Conservation (phyloP, 1,140 invertebrate species). For the Drosophila simulans region DNA sequence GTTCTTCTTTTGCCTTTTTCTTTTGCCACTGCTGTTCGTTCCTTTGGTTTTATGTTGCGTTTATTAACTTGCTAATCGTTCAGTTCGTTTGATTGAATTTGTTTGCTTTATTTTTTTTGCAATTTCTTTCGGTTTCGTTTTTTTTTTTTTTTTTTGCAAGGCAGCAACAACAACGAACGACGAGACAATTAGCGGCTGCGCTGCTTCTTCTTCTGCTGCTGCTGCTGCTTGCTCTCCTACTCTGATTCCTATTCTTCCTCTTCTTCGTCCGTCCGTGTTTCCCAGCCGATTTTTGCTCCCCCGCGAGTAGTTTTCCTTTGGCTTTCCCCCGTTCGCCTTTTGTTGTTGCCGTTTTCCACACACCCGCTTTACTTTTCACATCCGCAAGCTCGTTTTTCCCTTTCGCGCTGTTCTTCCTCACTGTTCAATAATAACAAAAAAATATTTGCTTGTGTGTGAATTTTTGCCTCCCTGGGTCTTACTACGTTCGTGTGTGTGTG, state of each 20-base stretch:
- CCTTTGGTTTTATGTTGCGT: slow-evolving; percentile 18
- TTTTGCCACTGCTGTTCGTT: slow-evolving; percentile 6
- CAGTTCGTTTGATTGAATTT: slow-evolving; percentile 21
- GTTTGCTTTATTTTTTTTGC: slow-evolving; percentile 19
- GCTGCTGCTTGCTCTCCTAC: slow-evolving; percentile 37
- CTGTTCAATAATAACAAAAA: slow-evolving; percentile 53
- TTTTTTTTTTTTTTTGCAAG: slow-evolving; percentile 50
- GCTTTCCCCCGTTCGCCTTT: slow-evolving; percentile 27
- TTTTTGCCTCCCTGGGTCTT: slow-evolving; percentile 33
- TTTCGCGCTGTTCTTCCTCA: slow-evolving; percentile 43
- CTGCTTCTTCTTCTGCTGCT: slow-evolving; percentile 54
- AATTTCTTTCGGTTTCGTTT: slow-evolving; percentile 16
- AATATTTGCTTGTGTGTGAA: slow-evolving; percentile 23
- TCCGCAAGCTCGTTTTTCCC: slow-evolving; percentile 28
- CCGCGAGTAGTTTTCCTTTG: slow-evolving; percentile 59
- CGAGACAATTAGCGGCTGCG: slow-evolving; percentile 76
- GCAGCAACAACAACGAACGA: slow-evolving; percentile 53
- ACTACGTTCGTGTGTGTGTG: background rate
- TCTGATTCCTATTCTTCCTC: slow-evolving; percentile 47
- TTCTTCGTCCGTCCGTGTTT: slow-evolving; percentile 8
- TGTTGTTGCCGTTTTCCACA: slow-evolving; percentile 63
- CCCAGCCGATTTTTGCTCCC: slow-evolving; percentile 63
- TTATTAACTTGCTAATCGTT: slow-evolving; percentile 21
- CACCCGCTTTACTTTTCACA: slow-evolving; percentile 55
- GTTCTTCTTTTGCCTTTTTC: slow-evolving; percentile 39